phyloP scores from a whole-genome alignment of 2,797 vertebrate genomes.

The Enteromius paludinosus region DNA sequence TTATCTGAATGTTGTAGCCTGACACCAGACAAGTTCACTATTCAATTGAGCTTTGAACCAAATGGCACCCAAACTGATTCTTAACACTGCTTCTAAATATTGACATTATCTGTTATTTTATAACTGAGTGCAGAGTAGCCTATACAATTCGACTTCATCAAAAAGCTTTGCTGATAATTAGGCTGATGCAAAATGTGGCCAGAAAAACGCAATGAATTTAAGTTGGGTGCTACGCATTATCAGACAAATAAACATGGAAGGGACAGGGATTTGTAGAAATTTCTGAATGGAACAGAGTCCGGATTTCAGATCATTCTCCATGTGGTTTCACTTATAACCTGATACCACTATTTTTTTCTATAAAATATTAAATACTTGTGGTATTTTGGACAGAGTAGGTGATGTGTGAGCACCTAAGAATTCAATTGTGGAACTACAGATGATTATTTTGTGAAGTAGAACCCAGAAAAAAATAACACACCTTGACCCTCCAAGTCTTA shows the following conservation, averaged over 20 bases:
- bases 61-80: neutral
- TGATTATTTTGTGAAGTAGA: neutral
- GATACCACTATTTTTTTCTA: neutral
- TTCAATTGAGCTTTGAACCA: slow-evolving; percentile 16
- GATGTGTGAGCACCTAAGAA: neutral
- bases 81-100: neutral
- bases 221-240: neutral
- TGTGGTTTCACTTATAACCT: neutral
- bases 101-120: neutral
- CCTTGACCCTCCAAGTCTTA: too few relatives aligned
- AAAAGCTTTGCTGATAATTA: slow-evolving; percentile 3
- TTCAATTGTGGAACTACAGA: neutral
- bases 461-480: neutral
- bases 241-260: neutral
- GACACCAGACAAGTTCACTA: slow-evolving; percentile 3
- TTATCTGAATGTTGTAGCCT: slow-evolving; percentile 11
- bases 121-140: neutral
- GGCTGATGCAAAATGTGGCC: neutral
- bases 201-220: neutral
- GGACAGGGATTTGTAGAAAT: neutral
- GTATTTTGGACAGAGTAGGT: neutral
- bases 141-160: neutral
- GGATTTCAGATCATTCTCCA: neutral
- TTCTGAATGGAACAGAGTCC: neutral
- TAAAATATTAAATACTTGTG: neutral